Evolutionary conservation across 2,888 invertebrate genomes (phyloP).

Genomic region (Lasioglossum vierecki): DNA sequence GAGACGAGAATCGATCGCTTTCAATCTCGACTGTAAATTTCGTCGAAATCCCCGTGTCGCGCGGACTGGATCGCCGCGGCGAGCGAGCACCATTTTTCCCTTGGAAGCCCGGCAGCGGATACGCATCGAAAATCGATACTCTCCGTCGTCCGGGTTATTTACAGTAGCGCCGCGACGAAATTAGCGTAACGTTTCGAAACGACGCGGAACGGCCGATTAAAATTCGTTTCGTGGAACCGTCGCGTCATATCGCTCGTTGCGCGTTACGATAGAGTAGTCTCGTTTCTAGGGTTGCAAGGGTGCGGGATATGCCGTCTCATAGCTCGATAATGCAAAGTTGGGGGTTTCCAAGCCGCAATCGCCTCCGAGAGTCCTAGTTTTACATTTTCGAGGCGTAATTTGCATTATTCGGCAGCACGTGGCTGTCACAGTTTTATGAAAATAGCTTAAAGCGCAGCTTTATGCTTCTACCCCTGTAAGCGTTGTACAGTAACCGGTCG

Average conservation of each 20-base stretch:
- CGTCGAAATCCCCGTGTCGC: not conserved
- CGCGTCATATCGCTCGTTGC: not conserved
- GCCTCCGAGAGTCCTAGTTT: too few relatives aligned
- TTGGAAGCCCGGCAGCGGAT: conserved; percentile 7
- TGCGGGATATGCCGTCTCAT: too few relatives aligned
- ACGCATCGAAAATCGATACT: conserved; percentile 35
- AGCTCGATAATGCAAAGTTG: too few relatives aligned
- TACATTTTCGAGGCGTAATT: too few relatives aligned
- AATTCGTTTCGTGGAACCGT: not conserved
- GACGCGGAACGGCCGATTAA: not conserved
- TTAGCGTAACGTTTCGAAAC: conserved; percentile 11
- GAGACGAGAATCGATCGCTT: not conserved
- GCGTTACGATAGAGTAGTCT: too few relatives aligned
- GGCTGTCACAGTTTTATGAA: too few relatives aligned
- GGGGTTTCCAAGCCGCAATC: too few relatives aligned
- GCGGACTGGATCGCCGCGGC: not conserved
- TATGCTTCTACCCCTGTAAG: not conserved
- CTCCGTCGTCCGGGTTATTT: conserved; percentile 29
- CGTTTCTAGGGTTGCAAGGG: too few relatives aligned
- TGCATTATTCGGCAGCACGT: too few relatives aligned
- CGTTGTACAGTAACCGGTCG: not conserved
- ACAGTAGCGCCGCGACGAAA: conserved; percentile 11
- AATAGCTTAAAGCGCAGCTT: too few relatives aligned
- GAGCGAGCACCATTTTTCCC: not conserved
- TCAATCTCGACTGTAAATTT: not conserved